A percentile compares a stretch with the other conserved stretches of the same genome.
Evolutionary conservation across 2,113 vertebrate genomes (phyloP).

Genomic region (Lagopus muta): DNA sequence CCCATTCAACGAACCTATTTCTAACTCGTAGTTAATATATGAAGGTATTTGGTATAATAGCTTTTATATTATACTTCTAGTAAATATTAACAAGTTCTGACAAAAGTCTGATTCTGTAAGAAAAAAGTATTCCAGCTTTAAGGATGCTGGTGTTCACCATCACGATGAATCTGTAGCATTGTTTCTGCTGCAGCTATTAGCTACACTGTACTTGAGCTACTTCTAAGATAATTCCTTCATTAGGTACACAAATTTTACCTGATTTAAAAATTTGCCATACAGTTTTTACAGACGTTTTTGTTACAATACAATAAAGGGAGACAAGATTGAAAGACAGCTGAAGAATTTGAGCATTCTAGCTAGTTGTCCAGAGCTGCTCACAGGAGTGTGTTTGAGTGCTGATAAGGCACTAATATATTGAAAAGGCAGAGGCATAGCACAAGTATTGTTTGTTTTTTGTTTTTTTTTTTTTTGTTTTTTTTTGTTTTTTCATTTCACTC

Average conservation of each 20-base stretch:
- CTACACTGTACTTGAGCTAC: background rate
- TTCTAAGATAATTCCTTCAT: background rate
- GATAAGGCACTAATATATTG: constrained; percentile 69
- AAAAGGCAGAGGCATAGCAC: constrained; percentile 49
- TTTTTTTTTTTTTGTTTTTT: no score
- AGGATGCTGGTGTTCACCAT: background rate
- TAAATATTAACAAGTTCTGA: background rate
- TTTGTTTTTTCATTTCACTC: constrained; percentile 44
- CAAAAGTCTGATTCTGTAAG: background rate
- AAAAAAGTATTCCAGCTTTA: background rate
- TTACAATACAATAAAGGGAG: constrained; percentile 28
- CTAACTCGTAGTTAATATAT: background rate
- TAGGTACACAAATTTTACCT: background rate
- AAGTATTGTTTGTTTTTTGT: background rate
- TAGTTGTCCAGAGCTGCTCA: constrained; percentile 55
- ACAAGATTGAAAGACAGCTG: constrained; percentile 46
- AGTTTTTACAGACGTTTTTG: constrained; percentile 41
- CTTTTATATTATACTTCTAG: background rate
- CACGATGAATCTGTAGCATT: background rate
- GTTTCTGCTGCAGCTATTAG: background rate
- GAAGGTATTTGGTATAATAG: background rate
- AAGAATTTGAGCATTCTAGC: constrained; percentile 25
- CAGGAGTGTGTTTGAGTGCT: constrained; percentile 51
- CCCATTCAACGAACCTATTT: background rate
- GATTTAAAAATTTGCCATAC: background rate